These are phyloP conservation scores for Conomelus anceps DNA, from an alignment of 2,888 invertebrate species.

Conservation along the genomic window DNA sequence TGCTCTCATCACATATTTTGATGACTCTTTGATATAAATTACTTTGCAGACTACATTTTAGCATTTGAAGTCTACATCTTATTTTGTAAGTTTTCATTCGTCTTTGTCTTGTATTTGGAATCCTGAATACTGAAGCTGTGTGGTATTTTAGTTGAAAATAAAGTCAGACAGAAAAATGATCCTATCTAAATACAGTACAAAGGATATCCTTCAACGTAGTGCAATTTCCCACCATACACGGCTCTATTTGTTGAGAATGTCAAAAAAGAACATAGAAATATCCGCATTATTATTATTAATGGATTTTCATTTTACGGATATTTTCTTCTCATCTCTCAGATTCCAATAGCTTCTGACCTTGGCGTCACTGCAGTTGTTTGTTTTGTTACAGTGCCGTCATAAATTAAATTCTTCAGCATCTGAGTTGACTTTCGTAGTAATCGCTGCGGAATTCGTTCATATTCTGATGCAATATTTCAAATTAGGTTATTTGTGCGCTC, in stretches of 20 bases:
- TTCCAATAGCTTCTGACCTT: neutral
- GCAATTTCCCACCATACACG: neutral
- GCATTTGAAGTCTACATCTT: too few relatives aligned
- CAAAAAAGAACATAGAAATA: neutral
- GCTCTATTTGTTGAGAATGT: neutral
- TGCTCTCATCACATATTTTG: too few relatives aligned
- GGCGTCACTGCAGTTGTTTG: neutral
- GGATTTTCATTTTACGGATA: neutral
- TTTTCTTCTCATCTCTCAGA: neutral
- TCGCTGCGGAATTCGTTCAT: neutral
- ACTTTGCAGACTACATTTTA: too few relatives aligned
- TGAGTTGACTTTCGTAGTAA: neutral
- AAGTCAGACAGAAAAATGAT: neutral
- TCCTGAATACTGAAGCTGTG: too few relatives aligned
- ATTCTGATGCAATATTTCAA: neutral
- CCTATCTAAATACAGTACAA: neutral
- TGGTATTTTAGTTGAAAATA: too few relatives aligned
- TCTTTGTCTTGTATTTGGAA: too few relatives aligned
- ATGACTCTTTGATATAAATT: too few relatives aligned
- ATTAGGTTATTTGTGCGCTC: neutral
- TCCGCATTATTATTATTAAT: neutral
- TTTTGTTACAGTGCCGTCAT: neutral
- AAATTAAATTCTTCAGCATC: neutral
- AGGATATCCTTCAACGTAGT: neutral
- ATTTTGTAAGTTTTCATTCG: too few relatives aligned